Conservation (phyloP, 1,140 invertebrate species). For the Bathynomus jamesi region DNA sequence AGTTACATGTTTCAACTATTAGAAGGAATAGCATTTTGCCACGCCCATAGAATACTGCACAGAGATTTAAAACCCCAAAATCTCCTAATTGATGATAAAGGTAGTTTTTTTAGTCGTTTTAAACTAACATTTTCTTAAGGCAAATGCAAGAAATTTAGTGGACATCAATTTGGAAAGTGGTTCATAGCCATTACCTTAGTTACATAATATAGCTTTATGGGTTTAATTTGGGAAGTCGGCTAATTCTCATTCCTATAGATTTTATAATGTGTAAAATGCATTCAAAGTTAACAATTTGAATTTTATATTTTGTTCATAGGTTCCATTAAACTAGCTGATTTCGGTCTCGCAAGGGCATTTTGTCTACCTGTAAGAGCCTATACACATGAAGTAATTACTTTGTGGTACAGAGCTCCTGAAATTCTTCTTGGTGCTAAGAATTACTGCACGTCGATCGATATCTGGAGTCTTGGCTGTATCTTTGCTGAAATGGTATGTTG, state of each 20-base stretch:
- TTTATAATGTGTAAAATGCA: no score
- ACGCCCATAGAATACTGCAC: slow-evolving; percentile 76
- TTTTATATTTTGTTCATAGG: no score
- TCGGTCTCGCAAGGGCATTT: slow-evolving; percentile 77
- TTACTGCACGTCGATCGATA: slow-evolving; percentile 82
- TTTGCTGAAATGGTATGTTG: slow-evolving; percentile 77
- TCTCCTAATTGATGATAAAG: slow-evolving; percentile 62
- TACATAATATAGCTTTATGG: background rate
- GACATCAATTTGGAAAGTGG: background rate
- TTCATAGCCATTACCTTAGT: background rate
- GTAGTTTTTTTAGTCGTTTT: slow-evolving; percentile 7
- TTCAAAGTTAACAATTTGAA: background rate
- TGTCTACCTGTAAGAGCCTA: slow-evolving; percentile 73
- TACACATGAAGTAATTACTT: slow-evolving; percentile 89
- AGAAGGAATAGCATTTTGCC: slow-evolving; percentile 84
- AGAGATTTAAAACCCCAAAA: slow-evolving; percentile 90
- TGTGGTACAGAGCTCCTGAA: slow-evolving; percentile 96
- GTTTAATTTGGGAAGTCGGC: no score
- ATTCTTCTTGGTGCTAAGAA: slow-evolving; percentile 82
- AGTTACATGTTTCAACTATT: slow-evolving; percentile 70
- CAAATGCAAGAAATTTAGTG: background rate
- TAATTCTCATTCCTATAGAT: no score
- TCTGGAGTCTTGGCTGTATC: slow-evolving; percentile 95
- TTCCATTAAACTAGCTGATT: slow-evolving; percentile 81
- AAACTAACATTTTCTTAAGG: background rate